These are phyloP conservation scores for Hesperophylax magnus DNA, from an alignment of 1,140 invertebrate species.

Conservation along the genomic window DNA sequence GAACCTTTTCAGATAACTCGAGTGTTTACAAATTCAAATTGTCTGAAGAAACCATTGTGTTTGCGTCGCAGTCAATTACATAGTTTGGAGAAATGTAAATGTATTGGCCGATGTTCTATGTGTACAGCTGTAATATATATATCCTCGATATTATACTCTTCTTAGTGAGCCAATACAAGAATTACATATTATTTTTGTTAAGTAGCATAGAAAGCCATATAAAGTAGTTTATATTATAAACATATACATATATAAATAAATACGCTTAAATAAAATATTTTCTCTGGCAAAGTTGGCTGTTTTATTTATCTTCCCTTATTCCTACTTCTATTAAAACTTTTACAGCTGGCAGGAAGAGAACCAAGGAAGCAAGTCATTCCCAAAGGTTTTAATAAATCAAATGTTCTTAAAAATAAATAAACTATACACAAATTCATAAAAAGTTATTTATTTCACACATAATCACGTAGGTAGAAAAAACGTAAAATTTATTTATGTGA, in stretches of 20 bases:
- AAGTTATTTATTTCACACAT: too few species aligned
- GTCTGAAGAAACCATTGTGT: background rate
- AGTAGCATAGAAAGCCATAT: conserved; percentile 65
- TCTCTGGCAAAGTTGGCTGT: conserved; percentile 68
- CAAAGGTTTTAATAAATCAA: background rate
- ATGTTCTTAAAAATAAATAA: too few species aligned
- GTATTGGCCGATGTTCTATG: background rate
- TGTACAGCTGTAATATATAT: conserved; percentile 12
- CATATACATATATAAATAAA: conserved; percentile 62
- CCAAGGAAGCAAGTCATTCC: background rate
- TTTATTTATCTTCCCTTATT: conserved; percentile 56
- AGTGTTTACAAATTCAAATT: conserved; percentile 1
- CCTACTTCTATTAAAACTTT: too few species aligned
- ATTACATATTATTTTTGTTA: conserved; percentile 47
- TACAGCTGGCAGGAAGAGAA: too few species aligned
- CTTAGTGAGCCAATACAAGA: conserved; percentile 22
- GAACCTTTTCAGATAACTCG: background rate
- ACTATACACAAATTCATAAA: too few species aligned
- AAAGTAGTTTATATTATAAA: conserved; percentile 68
- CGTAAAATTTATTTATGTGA: too few species aligned
- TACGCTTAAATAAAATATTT: conserved; percentile 73
- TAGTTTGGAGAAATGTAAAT: conserved; percentile 5
- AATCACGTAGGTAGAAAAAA: too few species aligned
- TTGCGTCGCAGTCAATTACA: conserved; percentile 12
- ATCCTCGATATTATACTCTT: conserved; percentile 21